Base-by-base conservation (phyloP, 2,113 vertebrate species). In the Brevimyrus niger region DNA sequence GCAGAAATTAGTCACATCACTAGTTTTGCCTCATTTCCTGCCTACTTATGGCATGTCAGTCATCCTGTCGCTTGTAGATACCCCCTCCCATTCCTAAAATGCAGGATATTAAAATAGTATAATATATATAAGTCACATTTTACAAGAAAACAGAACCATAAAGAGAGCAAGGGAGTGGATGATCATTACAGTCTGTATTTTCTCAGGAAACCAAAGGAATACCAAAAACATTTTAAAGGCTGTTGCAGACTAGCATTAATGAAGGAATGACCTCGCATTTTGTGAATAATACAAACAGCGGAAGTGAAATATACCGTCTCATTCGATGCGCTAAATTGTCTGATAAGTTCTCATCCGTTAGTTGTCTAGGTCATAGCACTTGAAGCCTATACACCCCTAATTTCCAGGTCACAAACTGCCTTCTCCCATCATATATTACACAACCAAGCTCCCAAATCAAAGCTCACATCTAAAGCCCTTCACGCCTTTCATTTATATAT, bases 21-120 rank as follows among this genome's bases (percentile, higher is more conserved):
- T 90, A 89, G 88, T 65, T 91, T 55, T 47, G 65, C 27, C 91
- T 93, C n/a, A 93, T 92, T 92, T 94, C 91, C 92, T 92, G 50
- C 51, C 38, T 88, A 87, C 88, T 90, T 87, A 69, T 65, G 85
- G 38, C 86, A 90, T 90, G 90, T 73, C 92, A 93, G 69, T 92
- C 91, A 90, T 47, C 55, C 65, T 88, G 89, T 89, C 92, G 89
- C 51, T 90, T 80, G 80, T 38, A 69, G 88, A 76, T 58, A 48
- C 55, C 46, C 44, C 80, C 61, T 17, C 58, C 23, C 38, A 21
- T 38, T 47, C 44, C 86, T 87, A 76, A 76, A 48, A 89, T 82
- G 44, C 73, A 84, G 85, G 73, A 31, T 88, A 85, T 86, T 90
- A 42, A 89, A 90, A 88, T 69, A 58, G 80, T 85, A 76, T 73